These are phyloP conservation scores for Macrobrachium rosenbergii DNA, from an alignment of 1,140 invertebrate species.

Conservation along the genomic window DNA sequence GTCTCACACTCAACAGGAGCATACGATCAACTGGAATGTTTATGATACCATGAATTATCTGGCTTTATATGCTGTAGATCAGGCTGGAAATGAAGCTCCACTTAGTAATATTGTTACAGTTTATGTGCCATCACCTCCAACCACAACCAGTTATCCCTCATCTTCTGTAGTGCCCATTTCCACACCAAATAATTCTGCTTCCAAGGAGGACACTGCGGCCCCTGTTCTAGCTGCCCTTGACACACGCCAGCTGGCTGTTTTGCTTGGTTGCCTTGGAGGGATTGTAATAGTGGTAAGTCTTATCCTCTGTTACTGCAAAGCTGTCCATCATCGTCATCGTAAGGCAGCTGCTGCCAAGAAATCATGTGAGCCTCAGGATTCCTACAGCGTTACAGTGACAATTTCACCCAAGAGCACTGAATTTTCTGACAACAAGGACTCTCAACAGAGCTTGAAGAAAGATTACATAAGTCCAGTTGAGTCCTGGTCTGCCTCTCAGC, in stretches of 20 bases:
- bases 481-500: constrained; percentile 66
- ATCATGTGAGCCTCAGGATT: constrained; percentile 35
- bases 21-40: constrained; percentile 58
- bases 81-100: constrained; percentile 70
- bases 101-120: constrained; percentile 75
- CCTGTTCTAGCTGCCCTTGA: constrained; percentile 47
- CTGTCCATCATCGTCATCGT: constrained; percentile 42
- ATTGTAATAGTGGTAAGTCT: constrained; percentile 42
- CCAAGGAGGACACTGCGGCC: constrained; percentile 28
- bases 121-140: constrained; percentile 70
- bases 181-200: constrained; percentile 46
- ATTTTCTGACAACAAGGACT: constrained; percentile 40
- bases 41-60: constrained; percentile 69
- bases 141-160: constrained; percentile 67
- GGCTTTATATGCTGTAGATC: constrained; percentile 73
- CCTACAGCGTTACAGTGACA: constrained; percentile 51
- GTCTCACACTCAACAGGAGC: constrained; percentile 56
- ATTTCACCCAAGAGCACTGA: constrained; percentile 48
- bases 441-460: constrained; percentile 59
- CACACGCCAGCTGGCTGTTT: constrained; percentile 51
- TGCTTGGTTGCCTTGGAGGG: constrained; percentile 57
- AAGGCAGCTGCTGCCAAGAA: constrained; percentile 53
- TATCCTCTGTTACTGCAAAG: constrained; percentile 47
- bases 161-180: constrained; percentile 49
- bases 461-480: constrained; percentile 64